Evolutionary conservation across 2,113 vertebrate species (phyloP), one percentile per base, ranked within the genome.

Genomic region (Gallinago undulata): DNA sequence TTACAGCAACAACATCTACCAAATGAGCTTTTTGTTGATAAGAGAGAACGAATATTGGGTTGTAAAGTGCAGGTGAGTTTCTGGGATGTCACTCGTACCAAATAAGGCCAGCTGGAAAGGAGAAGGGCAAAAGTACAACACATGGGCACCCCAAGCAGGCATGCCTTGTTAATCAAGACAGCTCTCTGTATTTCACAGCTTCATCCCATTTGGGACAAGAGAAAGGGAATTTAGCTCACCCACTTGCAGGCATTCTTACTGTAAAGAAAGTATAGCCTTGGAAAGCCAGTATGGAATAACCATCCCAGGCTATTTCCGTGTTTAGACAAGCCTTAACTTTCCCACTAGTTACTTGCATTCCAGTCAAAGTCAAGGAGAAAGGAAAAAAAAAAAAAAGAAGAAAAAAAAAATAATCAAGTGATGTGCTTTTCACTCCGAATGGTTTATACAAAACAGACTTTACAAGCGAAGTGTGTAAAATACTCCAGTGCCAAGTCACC

Each of bases 361-460:
- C 57, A 85, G 10, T 23, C 15, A 68, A 89, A 91, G 60, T 43
- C 37, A 84, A 67, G 39, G 17, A 2, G 8, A 3, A 4, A 25
- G 14, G 45, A 45, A 25, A 59, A 9, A 27, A 43, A 33, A 5
- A 27, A 39, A 33, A 45, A 35, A 33, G 19, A 47, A 47, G 19
- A 45, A 13, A 47, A 15, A 47, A 15, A 25, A 17, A 19, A n/a
- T 13, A 31, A 31, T 33, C 30, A 67, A 88, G 72, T 10, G 9
- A 87, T 81, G 55, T 47, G 84, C 59, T 76, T 94, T 88, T 76
- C 22, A 56, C 37, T 50, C 63, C 3, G 0, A 89, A 79, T 1
- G 5, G 35, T 83, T 90, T 77, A 90, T 67, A 93, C 55, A 95
- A 93, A 93, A 95, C 84, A 95, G 66, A 93, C 28, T 89, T 77